Evolutionary conservation across 1,140 invertebrate species (phyloP).

Genomic region (Drosophila ananassae): DNA sequence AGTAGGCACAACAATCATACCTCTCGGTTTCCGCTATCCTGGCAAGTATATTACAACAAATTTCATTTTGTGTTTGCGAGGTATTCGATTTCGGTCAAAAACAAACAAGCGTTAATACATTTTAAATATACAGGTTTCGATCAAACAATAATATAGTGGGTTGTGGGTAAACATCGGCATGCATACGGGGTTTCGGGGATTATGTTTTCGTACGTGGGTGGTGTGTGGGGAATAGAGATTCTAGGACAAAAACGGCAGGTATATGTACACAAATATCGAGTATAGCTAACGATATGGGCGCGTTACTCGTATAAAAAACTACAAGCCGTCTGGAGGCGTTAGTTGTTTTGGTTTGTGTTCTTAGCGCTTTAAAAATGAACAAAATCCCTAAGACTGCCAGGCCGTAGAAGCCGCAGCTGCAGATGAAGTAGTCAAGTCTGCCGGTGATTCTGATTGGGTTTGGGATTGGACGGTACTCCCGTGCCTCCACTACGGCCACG

Average conservation of each 20-base stretch:
- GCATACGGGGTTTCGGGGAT: constrained; percentile 14
- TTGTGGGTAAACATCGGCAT: constrained; percentile 31
- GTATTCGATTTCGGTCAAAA: constrained; percentile 77
- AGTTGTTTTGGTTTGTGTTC: constrained; percentile 1
- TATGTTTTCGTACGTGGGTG: constrained; percentile 20
- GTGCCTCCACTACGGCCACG: constrained; percentile 6
- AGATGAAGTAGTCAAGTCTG: constrained; percentile 25
- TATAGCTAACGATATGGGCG: constrained; percentile 20
- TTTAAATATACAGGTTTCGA: constrained; percentile 55
- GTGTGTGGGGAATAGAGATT: constrained; percentile 37
- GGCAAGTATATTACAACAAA: constrained; percentile 84
- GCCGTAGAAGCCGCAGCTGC: constrained; percentile 19
- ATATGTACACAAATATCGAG: constrained; percentile 3
- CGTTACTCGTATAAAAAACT: constrained; percentile 25
- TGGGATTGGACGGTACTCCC: background rate
- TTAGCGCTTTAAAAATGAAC: constrained; percentile 18
- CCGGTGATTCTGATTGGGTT: constrained; percentile 12
- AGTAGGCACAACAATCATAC: constrained; percentile 79
- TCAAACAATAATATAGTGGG: constrained; percentile 29
- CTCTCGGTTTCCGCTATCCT: constrained; percentile 84
- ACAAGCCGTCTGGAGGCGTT: constrained; percentile 11
- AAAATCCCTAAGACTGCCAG: constrained; percentile 19
- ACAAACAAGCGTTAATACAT: constrained; percentile 76
- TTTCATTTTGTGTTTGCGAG: constrained; percentile 80
- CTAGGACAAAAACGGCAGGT: constrained; percentile 8